A percentile compares a stretch with the other conserved stretches of the same genome.
These are phyloP conservation scores for Ianthella basta DNA, from an alignment of 37 sponge, comb jelly and placozoan genomes.

Conservation along the genomic window DNA sequence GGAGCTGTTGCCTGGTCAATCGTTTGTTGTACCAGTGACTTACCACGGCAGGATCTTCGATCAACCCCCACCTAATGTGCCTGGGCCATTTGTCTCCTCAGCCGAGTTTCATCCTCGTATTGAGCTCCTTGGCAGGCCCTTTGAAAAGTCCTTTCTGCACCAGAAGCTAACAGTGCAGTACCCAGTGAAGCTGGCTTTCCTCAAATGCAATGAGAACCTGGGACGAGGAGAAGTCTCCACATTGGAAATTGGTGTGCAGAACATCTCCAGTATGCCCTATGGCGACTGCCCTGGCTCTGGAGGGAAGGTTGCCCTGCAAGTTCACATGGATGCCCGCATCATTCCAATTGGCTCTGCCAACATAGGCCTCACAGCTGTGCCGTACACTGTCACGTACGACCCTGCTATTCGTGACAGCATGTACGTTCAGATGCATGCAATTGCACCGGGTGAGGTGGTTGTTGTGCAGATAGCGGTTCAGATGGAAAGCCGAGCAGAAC, in stretches of 20 bases:
- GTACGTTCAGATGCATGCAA: slow-evolving; percentile 63
- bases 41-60: slow-evolving; percentile 83
- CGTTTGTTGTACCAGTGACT: slow-evolving; percentile 58
- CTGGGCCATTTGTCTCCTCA: slow-evolving; percentile 74
- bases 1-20: slow-evolving; percentile 37
- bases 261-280: slow-evolving; percentile 78
- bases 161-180: slow-evolving; percentile 75
- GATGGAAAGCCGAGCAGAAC: slow-evolving; percentile 80
- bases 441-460: slow-evolving; percentile 60
- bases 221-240: slow-evolving; percentile 72
- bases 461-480: slow-evolving; percentile 62
- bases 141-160: slow-evolving; percentile 66
- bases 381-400: slow-evolving; percentile 71
- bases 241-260: slow-evolving; percentile 74
- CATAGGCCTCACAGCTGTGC: slow-evolving; percentile 34
- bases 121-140: slow-evolving; percentile 71
- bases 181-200: slow-evolving; percentile 69
- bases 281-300: slow-evolving; percentile 70
- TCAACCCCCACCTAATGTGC: slow-evolving; percentile 78
- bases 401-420: slow-evolving; percentile 73
- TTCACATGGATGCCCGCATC: slow-evolving; percentile 76
- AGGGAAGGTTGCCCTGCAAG: slow-evolving; percentile 58
- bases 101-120: slow-evolving; percentile 72
- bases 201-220: slow-evolving; percentile 62
- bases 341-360: slow-evolving; percentile 71